Base-by-base conservation (phyloP, 2,797 vertebrate genomes). In the Spea hammondii region DNA sequence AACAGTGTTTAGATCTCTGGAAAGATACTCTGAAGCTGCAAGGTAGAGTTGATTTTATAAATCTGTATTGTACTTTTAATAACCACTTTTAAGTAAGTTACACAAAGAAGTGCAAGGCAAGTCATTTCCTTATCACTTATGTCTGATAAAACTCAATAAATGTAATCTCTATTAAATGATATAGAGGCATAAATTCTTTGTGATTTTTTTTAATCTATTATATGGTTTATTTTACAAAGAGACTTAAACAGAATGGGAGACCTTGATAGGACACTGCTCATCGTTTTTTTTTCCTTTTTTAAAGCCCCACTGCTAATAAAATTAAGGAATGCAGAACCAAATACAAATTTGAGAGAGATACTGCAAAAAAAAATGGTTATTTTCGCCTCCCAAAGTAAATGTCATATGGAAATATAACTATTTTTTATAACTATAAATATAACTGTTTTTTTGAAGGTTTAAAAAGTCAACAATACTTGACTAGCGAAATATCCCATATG, bases 21-120 rank as follows among this genome's bases (percentile, higher is more conserved):
- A 85, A 82, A 91, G 91, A 87, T 92, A 89, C 84, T 89, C 90
- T 10, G 88, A 91, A 86, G 92, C 91, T 78, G 92, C 88, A 67
- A 93, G 92, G 93, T 95, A 92, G 60, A 84, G 72, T 44, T 64
- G 12, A 59, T 79, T 70, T 78, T 89, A 85, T 74, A 84, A 74
- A 64, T 68, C 71, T 62, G 70, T 62, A 77, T 73, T 72, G 48
- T 81, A 69, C 48, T 72, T 77, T 73, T 81, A 69, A 66, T 76
- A 76, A 81, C 67, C 64, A 67, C 62, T 76, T 81, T 70, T 77
- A 81, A 81, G 69, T 72, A 72, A 72, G 69, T 81, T 77, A 69
- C 70, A 81, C 65, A 68, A 62, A 77, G 44, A 46, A 67, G 55
- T 73, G 74, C 8, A 68, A 57, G 44, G 7, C 48, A 9, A 62